These are phyloP conservation scores for Dolichomitus sp. DNA, from an alignment of 2,888 invertebrate species.

Conservation along the genomic window DNA sequence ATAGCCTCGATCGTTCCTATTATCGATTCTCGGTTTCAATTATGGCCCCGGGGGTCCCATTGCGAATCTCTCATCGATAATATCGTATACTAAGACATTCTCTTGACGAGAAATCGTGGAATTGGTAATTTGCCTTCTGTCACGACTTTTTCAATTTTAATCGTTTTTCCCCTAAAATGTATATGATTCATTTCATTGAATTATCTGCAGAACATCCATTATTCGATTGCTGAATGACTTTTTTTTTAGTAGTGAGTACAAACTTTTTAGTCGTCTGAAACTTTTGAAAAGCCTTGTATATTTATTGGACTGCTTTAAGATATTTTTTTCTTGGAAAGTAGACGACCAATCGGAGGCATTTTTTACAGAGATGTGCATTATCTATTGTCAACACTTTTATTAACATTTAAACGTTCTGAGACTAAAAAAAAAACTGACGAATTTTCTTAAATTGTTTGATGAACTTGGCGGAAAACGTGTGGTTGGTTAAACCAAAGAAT, in stretches of 20 bases:
- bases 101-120: slow-evolving; percentile 6
- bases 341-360: too few relatives aligned
- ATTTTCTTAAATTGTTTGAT: too few relatives aligned
- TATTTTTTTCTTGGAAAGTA: too few relatives aligned
- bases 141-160: neutral
- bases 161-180: neutral
- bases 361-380: too few relatives aligned
- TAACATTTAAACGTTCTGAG: too few relatives aligned
- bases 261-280: too few relatives aligned
- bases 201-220: neutral
- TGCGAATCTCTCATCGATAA: slow-evolving; percentile 31
- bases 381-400: too few relatives aligned
- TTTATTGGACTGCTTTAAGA: too few relatives aligned
- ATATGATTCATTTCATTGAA: neutral
- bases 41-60: slow-evolving; percentile 18
- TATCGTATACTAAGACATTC: slow-evolving; percentile 36
- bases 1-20: slow-evolving; percentile 55
- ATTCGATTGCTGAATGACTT: neutral
- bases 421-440: too few relatives aligned
- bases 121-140: slow-evolving; percentile 21
- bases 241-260: neutral
- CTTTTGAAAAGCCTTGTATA: too few relatives aligned
- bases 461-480: too few relatives aligned
- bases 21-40: slow-evolving; percentile 61
- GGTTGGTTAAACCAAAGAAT: too few relatives aligned